Evolutionary conservation across 2,113 vertebrate species (phyloP).

Genomic region (Cebus imitator): DNA sequence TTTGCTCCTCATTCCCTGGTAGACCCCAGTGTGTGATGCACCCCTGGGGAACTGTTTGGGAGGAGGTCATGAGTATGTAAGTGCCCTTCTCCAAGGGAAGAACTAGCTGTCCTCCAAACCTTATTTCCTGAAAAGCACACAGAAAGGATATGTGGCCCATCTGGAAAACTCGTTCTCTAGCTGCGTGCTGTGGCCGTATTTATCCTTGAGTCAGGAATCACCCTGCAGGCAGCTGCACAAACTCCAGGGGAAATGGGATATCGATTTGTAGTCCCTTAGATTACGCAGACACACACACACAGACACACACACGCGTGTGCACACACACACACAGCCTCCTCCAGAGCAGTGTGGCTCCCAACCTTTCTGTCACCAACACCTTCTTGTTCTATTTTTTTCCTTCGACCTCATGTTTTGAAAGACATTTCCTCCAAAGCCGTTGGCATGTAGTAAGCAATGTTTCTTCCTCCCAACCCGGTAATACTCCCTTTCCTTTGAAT

Average conservation of each 20-base stretch:
- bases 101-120: neutral
- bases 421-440: neutral
- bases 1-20: no score
- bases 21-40: no score
- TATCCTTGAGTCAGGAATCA: constrained; percentile 56
- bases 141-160: neutral
- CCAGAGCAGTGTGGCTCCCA: neutral
- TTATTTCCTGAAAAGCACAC: neutral
- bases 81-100: neutral
- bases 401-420: neutral
- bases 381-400: neutral
- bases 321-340: neutral
- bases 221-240: constrained; percentile 67
- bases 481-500: neutral
- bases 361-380: neutral
- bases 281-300: neutral
- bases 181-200: neutral
- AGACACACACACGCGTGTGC: no score
- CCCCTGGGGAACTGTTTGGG: neutral
- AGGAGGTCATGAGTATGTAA: neutral
- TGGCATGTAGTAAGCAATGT: no score
- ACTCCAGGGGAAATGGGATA: constrained; percentile 72
- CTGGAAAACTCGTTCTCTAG: constrained; percentile 58
- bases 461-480: neutral
- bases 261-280: constrained; percentile 52